Conservation (phyloP, 2,888 invertebrate genomes). For the Adineta ricciae region DNA sequence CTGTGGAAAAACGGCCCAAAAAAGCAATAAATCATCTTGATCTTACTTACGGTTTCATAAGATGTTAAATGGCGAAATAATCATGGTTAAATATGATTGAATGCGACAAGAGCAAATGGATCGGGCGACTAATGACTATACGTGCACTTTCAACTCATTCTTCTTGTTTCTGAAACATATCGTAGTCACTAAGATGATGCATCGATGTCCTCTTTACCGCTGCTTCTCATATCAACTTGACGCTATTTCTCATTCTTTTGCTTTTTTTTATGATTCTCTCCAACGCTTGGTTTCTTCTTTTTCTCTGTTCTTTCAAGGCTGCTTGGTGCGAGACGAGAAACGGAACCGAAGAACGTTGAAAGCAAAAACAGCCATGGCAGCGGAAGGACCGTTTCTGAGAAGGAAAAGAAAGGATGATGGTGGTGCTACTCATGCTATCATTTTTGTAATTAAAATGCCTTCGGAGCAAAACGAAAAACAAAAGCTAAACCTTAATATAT, state of each 20-base stretch:
- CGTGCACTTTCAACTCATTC: not conserved
- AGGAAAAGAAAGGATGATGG: not conserved
- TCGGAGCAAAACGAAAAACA: not conserved
- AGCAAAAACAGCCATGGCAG: not conserved
- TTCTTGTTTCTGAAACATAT: not conserved
- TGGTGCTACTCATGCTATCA: not conserved
- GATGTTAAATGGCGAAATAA: not conserved
- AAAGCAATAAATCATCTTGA: too few species aligned
- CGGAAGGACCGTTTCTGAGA: not conserved
- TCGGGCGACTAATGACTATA: not conserved
- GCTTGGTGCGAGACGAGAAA: not conserved
- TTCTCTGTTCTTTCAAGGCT: not conserved
- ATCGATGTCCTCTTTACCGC: not conserved
- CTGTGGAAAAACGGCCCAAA: too few species aligned
- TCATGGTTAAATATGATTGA: not conserved
- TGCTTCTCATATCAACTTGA: not conserved
- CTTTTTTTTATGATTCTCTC: not conserved
- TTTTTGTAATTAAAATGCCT: constrained; percentile 5
- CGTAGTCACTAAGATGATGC: not conserved
- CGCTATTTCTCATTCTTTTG: not conserved
- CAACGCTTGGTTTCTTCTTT: not conserved
- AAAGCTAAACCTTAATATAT: not conserved
- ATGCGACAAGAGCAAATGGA: not conserved
- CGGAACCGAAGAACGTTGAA: not conserved
- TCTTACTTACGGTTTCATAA: constrained; percentile 12